These are phyloP conservation scores for Macrocentrus cingulum DNA, from an alignment of 1,140 invertebrate species.

Conservation along the genomic window DNA sequence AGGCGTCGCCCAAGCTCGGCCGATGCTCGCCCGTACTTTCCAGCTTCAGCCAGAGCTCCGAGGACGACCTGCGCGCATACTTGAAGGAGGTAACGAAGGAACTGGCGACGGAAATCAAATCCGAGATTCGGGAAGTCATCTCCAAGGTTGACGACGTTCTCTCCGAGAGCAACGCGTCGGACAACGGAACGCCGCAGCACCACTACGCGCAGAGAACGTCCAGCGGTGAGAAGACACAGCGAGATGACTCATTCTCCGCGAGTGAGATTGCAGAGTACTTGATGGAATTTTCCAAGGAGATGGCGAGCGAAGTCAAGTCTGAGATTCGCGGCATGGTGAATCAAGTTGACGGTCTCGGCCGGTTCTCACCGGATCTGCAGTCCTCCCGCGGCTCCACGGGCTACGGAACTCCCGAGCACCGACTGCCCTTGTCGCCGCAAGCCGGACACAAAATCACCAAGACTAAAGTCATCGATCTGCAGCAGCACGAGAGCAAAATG, in stretches of 20 bases:
- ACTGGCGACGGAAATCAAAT: slow-evolving; percentile 78
- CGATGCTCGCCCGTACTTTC: slow-evolving; percentile 64
- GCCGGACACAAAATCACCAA: slow-evolving; percentile 30
- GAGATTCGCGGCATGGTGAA: slow-evolving; percentile 71
- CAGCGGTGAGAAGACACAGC: slow-evolving; percentile 39
- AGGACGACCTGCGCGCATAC: slow-evolving; percentile 70
- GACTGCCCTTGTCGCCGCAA: slow-evolving; percentile 31
- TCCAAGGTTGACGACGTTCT: slow-evolving; percentile 75
- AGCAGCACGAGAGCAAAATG: slow-evolving; percentile 53
- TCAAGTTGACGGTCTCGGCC: slow-evolving; percentile 69
- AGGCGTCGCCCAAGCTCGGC: slow-evolving; percentile 53
- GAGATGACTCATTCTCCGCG: slow-evolving; percentile 68
- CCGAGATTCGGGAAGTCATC: slow-evolving; percentile 77
- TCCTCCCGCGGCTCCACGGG: slow-evolving; percentile 43
- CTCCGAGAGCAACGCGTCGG: slow-evolving; percentile 62
- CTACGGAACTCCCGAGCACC: slow-evolving; percentile 50
- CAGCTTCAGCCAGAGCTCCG: slow-evolving; percentile 61
- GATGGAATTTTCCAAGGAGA: slow-evolving; percentile 74
- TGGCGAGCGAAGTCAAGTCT: slow-evolving; percentile 77
- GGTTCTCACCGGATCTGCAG: slow-evolving; percentile 48
- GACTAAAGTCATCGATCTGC: slow-evolving; percentile 46
- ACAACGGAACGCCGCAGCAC: slow-evolving; percentile 47
- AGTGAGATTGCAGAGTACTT: slow-evolving; percentile 74
- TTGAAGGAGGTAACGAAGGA: slow-evolving; percentile 76
- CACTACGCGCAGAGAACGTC: slow-evolving; percentile 32